Base-by-base conservation (phyloP, 2,113 vertebrate species). In the Chinchilla lanigera region DNA sequence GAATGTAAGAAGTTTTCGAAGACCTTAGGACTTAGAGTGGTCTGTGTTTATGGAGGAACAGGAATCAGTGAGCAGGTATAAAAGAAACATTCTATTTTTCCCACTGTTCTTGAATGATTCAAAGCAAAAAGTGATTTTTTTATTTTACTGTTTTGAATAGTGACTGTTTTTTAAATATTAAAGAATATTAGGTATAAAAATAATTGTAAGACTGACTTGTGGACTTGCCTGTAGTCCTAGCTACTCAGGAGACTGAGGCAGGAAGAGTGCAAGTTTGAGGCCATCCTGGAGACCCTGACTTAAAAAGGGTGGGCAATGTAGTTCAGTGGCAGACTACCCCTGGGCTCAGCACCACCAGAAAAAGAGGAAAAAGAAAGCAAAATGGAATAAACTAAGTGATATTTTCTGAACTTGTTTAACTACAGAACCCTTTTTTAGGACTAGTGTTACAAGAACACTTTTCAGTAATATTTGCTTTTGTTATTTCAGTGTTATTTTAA, bases 1-100 rank as follows among this genome's bases (percentile, higher is more conserved):
- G 99, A 99, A 98, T 99, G 99, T 63, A 99, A 99, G 99, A 99
- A 99, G 97, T 99, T 99, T 98, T 99, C 99, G 5, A 99, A 99
- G 98, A 98, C 99, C 0, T 99, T 99, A 97, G 99, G 99, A 0
- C 99, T 99, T 97, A 98, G 99, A 95, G 99, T 99, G 98, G 99
- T 99, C 88, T 99, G 99, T 99, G 99, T 99, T 88, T 99, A 99
- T 93, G 99, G 99, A 97, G 99, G 99, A 98, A 99, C 99, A 9
- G 99, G 99, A 92, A 99, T 99, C 98, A 99, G 99, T 90, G 99
- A 99, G 92, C 99, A 99, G 99, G 99, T 99, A 98, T 3, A 75
- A 81, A 96, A 95, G 28, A n/a, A 93, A 73, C 26, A 19, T 78
- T 86, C 13, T 38, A 2, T 67, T 85, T 94, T 87, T 93, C 47